phyloP scores from a whole-genome alignment of 1,140 invertebrate species.

The Mylabris phalerata region DNA sequence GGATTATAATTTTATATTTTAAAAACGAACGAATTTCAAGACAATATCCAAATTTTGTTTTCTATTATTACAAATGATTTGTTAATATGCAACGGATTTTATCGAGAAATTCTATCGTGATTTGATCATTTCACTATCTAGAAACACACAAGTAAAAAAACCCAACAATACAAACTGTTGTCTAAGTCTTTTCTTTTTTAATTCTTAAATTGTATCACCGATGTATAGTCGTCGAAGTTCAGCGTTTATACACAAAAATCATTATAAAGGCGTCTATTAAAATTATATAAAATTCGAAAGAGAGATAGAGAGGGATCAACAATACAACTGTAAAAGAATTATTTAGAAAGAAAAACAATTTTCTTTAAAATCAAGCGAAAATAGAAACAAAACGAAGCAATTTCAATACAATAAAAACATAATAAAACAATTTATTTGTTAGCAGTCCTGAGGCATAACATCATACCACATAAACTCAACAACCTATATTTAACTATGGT shows the following conservation, averaged over 20 bases:
- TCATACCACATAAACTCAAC: conserved; percentile 16
- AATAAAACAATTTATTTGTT: conserved; percentile 23
- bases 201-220: conserved; percentile 1
- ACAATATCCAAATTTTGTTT: neutral
- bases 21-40: conserved; percentile 2
- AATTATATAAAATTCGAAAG: conserved; percentile 1
- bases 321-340: neutral
- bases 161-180: conserved; percentile 20
- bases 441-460: conserved; percentile 19
- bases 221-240: conserved; percentile 6
- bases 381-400: conserved; percentile 1
- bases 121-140: conserved; percentile 16
- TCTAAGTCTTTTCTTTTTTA: conserved; percentile 10
- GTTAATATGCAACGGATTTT: neutral
- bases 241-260: neutral
- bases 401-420: conserved; percentile 6
- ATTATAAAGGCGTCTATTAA: neutral
- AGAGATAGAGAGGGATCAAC: neutral
- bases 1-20: conserved; percentile 6
- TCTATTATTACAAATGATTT: neutral
- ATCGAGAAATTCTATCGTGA: conserved; percentile 2
- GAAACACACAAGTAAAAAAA: conserved; percentile 24
- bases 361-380: neutral
- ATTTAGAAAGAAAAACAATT: neutral
- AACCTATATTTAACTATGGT: conserved; percentile 10